Conservation (phyloP, 1,140 invertebrate genomes). For the Tetramorium alpestre region DNA sequence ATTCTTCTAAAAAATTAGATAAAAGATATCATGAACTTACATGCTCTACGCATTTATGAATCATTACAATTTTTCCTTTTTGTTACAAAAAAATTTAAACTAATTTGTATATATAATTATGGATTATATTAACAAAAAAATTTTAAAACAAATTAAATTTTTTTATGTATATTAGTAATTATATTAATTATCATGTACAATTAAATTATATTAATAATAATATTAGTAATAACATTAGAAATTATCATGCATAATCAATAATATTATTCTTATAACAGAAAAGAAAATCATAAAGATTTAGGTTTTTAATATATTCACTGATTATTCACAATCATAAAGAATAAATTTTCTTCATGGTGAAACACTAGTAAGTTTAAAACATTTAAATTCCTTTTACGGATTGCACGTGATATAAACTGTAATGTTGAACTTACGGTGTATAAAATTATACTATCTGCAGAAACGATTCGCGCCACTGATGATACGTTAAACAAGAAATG, state of each 20-base stretch:
- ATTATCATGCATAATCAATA: neutral
- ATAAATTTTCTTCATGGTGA: neutral
- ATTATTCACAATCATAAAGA: neutral
- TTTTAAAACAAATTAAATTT: too few species aligned
- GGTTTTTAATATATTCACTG: neutral
- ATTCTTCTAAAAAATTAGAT: neutral
- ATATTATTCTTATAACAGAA: neutral
- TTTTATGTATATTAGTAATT: too few species aligned
- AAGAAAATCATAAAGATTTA: neutral
- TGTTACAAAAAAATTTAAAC: neutral
- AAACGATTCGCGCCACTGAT: neutral
- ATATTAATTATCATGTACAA: too few species aligned
- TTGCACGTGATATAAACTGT: neutral
- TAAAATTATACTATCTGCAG: neutral
- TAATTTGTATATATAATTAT: too few species aligned
- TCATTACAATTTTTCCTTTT: neutral
- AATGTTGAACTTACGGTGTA: neutral
- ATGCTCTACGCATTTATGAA: neutral
- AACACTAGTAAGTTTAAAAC: neutral
- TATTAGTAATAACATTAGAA: too few species aligned
- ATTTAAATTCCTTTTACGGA: neutral
- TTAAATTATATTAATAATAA: too few species aligned
- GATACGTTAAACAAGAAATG: slow-evolving; percentile 29
- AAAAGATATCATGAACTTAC: neutral
- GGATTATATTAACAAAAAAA: neutral